Evolutionary conservation across 2,888 invertebrate species (phyloP), one percentile per base, ranked within the genome.

Genomic region (Philhelius pedissequus): DNA sequence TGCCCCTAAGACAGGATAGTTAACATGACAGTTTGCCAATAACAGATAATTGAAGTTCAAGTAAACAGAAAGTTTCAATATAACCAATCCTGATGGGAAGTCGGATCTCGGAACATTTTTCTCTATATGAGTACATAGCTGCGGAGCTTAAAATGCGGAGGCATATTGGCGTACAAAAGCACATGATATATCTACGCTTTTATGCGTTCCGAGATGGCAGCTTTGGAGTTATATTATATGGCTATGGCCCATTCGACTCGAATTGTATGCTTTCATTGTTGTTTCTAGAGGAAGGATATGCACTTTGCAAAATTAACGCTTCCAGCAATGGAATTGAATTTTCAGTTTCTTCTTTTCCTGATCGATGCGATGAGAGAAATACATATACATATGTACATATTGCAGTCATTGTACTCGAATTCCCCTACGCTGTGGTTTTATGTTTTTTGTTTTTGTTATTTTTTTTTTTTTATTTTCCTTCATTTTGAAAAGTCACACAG

Each of bases 21-120:
- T 84, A 84, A 86, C 86, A 87, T 84, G 86, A 87, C 86, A 86
- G 84, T 87, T 86, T 87, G 86, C 81, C 86, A 87, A 86, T 79
- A 86, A 84, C 81, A 86, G 82, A 84, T 87, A 87, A 87, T 87
- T 86, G 87, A 87, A 81, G 78, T 78, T 86, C 84, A 78, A 79
- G 86, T 86, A 87, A 86, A 87, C 83, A 87, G 71, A 80, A 77
- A 83, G 60, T 76, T 86, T 86, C 83, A 83, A 83, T 83, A 86
- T 78, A 50, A 43, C 82, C 78, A 69, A 74, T 74, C 68, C 82
- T 64, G 82, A 83, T 74, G 82, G 52, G 73, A 62, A 77, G 68
- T 52, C 48, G 43, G 77, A 71, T 32, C 45, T 52, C 48, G 43
- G 77, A 71, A 40, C 45, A 48, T 62, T 69, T n/a, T 54, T 32